Conservation (phyloP, 2,888 invertebrate species). For the Bimastos eiseni region DNA sequence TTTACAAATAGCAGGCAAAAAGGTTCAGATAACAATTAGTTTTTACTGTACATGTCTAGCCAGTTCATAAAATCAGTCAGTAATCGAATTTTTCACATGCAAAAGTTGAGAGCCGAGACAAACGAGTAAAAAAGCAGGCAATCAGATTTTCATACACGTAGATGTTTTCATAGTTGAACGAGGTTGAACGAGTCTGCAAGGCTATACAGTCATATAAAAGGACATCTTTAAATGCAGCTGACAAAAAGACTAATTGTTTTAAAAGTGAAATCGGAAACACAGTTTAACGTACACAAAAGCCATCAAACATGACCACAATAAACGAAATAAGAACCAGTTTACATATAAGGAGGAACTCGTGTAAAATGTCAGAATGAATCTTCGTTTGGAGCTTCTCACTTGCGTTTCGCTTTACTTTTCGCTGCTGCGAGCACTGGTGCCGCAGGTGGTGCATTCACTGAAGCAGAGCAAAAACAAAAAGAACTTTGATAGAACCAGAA, state of each 20-base stretch:
- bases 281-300: neutral
- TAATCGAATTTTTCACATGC: neutral
- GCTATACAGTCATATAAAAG: neutral
- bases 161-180: neutral
- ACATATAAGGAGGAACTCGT: neutral
- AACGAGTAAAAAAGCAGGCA: neutral
- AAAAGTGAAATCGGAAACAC: neutral
- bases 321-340: neutral
- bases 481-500: neutral
- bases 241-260: neutral
- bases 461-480: neutral
- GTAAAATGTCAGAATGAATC: neutral
- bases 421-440: neutral
- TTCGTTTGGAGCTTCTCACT: neutral
- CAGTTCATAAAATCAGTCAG: too few relatives aligned
- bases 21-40: neutral
- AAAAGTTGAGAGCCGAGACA: neutral
- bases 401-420: neutral
- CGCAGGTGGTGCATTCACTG: neutral
- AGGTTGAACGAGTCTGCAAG: neutral
- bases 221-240: neutral
- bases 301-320: neutral
- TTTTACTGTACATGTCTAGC: too few relatives aligned
- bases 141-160: neutral
- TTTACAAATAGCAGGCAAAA: neutral